phyloP scores from a whole-genome alignment of 2,113 vertebrate species.

The Oryzias woworae region DNA sequence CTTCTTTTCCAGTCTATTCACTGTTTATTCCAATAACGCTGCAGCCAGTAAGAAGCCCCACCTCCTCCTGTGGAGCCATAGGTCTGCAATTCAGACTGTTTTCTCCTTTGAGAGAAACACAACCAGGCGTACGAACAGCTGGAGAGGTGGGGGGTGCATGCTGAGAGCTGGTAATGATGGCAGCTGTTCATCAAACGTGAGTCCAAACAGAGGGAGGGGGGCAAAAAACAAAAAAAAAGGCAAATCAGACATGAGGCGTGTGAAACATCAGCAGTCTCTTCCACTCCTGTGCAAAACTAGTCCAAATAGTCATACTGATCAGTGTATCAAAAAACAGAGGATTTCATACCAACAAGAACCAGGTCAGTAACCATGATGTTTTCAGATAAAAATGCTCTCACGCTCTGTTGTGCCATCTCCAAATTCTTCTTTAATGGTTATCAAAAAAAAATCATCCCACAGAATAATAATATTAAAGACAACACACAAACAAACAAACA shows the following conservation, averaged over 20 bases:
- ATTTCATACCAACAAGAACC: conserved; percentile 42
- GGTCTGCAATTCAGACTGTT: conserved; percentile 43
- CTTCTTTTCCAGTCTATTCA: conserved; percentile 16
- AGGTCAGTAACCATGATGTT: conserved; percentile 40
- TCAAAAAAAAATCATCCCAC: conserved; percentile 71
- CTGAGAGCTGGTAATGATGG: conserved; percentile 52
- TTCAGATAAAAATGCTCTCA: conserved; percentile 45
- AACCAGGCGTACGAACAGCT: conserved; percentile 63
- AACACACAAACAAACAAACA: conserved; percentile 47
- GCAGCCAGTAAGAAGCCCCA: conserved; percentile 31
- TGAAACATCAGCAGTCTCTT: conserved; percentile 45
- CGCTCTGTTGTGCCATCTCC: conserved; percentile 44
- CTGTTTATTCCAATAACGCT: conserved; percentile 20
- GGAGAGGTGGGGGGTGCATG: conserved; percentile 35
- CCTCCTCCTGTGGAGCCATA: conserved; percentile 45
- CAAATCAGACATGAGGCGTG: conserved; percentile 41
- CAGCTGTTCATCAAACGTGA: conserved; percentile 49
- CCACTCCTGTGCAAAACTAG: conserved; percentile 66
- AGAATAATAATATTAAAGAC: conserved; percentile 41
- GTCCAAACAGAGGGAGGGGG: not conserved
- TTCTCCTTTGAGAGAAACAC: conserved; percentile 59
- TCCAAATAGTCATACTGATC: conserved; percentile 36
- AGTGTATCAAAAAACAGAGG: conserved; percentile 37
- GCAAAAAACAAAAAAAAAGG: conserved; percentile 7
- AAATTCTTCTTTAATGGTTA: conserved; percentile 74